Base-by-base conservation (phyloP, 2,113 vertebrate species). In the Microtus pennsylvanicus region DNA sequence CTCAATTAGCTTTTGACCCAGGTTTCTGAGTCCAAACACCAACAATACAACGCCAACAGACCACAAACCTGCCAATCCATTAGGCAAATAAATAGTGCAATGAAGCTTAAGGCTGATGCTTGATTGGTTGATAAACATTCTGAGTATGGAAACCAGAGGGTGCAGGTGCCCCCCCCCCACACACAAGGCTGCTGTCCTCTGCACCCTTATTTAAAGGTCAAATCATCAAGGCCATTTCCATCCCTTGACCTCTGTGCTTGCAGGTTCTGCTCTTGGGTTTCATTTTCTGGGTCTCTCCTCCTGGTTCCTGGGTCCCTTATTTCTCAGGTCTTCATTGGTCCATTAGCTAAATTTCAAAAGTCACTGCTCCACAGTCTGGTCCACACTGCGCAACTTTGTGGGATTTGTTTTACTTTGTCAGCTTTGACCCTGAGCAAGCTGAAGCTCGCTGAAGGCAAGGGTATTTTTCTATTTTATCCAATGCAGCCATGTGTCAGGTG, bases 381-480 rank as follows among this genome's bases (percentile, higher is more conserved):
- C 7, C 33, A 16, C 3, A 8, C 21, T 19, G 61, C 42, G 11
- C 16, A 9, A 47, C 26, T 28, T 63, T 17, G 26, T 26, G 2
- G 58, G 28, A 21, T 61, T 58, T 33, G 28, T 28, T 87, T 87
- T 75, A 58, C 19, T 38, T 85, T 33, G 58, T 28, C 10, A 17
- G 11, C 42, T 45, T n/a, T 58, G 81, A 38, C 28, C 12, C 7
- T 7, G 14, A 52, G 7, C 30, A 87, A 52, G 11, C 13, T 2
- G 42, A 76, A 87, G 30, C 47, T 67, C 1, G 0, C 0, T 0
- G 21, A 65, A 14, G 87, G 30, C 2, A 28, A 24, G 8, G 4
- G 7, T 35, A 80, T 89, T 80, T 50, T 35, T 80, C 76, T 70
- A 26, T 38, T 78, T 50, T 42, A 33, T 28, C 30, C 55, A 80